Conservation (phyloP, 2,113 vertebrate species). For the Callionymus lyra region DNA sequence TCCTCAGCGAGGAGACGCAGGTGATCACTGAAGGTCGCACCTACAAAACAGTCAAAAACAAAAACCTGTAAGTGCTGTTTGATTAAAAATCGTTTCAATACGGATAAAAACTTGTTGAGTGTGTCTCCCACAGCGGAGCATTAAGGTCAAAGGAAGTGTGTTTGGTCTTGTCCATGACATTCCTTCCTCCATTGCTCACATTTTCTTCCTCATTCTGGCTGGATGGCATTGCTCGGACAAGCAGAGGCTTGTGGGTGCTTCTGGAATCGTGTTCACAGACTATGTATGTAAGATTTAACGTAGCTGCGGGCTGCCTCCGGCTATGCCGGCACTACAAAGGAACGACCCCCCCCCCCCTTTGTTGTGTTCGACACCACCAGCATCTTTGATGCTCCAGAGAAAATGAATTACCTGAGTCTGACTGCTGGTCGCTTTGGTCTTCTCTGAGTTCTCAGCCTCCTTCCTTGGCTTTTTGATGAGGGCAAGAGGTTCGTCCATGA, state of each 20-base stretch:
- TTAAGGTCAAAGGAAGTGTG: slow-evolving; percentile 57
- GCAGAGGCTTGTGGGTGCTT: slow-evolving; percentile 51
- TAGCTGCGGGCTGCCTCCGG: slow-evolving; percentile 29
- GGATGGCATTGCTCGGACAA: slow-evolving; percentile 67
- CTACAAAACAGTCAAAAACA: slow-evolving; percentile 25
- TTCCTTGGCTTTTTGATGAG: slow-evolving; percentile 71
- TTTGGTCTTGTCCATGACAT: slow-evolving; percentile 70
- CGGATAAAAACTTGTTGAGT: slow-evolving; percentile 39
- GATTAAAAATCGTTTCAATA: slow-evolving; percentile 10
- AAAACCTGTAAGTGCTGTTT: not conserved
- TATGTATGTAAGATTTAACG: slow-evolving; percentile 30
- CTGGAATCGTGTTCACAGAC: slow-evolving; percentile 18
- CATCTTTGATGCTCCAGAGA: not conserved
- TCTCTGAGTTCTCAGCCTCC: slow-evolving; percentile 43
- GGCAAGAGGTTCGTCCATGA: slow-evolving; percentile 69
- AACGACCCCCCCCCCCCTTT: slow-evolving; percentile 2
- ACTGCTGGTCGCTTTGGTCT: slow-evolving; percentile 28
- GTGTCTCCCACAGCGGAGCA: slow-evolving; percentile 22
- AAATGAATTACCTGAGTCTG: slow-evolving; percentile 59
- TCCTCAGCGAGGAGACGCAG: slow-evolving; percentile 57
- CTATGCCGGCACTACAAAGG: slow-evolving; percentile 33
- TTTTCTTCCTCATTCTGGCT: slow-evolving; percentile 65
- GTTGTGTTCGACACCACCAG: not conserved
- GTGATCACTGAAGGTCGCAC: slow-evolving; percentile 73
- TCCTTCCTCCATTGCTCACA: slow-evolving; percentile 67